phyloP scores from a whole-genome alignment of 2,113 vertebrate genomes.

The Nibea coibor region DNA sequence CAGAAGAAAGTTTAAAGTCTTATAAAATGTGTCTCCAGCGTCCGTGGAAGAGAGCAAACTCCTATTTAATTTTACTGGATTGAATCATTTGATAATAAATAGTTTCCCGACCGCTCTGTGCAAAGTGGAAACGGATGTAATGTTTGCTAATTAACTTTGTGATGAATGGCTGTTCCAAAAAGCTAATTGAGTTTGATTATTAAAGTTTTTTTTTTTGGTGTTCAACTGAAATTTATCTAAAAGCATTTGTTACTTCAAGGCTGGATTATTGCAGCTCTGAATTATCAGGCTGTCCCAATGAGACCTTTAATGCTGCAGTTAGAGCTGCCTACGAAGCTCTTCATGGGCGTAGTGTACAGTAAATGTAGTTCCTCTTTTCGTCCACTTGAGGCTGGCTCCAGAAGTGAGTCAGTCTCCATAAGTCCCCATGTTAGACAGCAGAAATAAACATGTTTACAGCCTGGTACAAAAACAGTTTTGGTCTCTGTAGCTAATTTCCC shows the following conservation, averaged over 20 bases:
- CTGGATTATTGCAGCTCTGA: too few species aligned
- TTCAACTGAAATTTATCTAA: slow-evolving; percentile 25
- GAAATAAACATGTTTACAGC: too few species aligned
- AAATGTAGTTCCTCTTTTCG: too few species aligned
- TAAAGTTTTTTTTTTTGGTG: slow-evolving; percentile 12
- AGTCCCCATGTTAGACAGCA: too few species aligned
- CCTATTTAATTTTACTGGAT: slow-evolving; percentile 30
- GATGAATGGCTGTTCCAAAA: slow-evolving; percentile 43
- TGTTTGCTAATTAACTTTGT: slow-evolving; percentile 61
- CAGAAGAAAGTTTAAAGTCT: not conserved
- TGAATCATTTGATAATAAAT: slow-evolving; percentile 58
- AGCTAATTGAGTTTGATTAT: slow-evolving; percentile 47
- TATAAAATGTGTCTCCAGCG: not conserved
- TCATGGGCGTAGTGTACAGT: too few species aligned
- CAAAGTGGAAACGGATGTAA: slow-evolving; percentile 27
- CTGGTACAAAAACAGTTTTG: too few species aligned
- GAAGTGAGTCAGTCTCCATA: too few species aligned
- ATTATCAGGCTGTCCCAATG: too few species aligned
- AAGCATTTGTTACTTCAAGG: slow-evolving; percentile 8
- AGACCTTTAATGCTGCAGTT: too few species aligned
- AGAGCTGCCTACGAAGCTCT: too few species aligned
- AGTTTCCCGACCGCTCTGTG: slow-evolving; percentile 18
- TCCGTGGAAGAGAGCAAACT: not conserved
- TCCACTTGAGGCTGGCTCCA: too few species aligned
- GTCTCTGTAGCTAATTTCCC: too few species aligned